A percentile compares a stretch with the other conserved stretches of the same genome.
Evolutionary conservation across 2,797 vertebrate species (phyloP).

Genomic region (Graptemys geographica): DNA sequence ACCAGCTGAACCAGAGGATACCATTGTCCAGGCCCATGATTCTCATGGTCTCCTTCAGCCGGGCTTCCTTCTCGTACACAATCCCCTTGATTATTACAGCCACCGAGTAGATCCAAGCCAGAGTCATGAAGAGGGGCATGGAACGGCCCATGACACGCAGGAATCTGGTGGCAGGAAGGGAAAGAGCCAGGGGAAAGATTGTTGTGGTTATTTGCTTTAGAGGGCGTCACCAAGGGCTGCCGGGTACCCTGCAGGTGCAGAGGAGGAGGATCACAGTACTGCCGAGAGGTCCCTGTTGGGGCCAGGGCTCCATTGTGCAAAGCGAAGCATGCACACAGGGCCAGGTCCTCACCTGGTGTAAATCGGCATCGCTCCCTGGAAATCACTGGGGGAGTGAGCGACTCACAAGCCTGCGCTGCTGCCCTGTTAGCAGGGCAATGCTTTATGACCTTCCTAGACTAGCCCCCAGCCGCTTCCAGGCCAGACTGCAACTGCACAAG

Average conservation of each 20-base stretch:
- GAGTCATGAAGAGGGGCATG: conserved; percentile 98
- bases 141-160: conserved; percentile 96
- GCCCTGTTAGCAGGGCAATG: background rate
- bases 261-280: background rate
- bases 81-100: conserved; percentile 98
- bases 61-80: conserved; percentile 97
- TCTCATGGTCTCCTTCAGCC: conserved; percentile 98
- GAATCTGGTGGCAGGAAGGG: conserved; percentile 83
- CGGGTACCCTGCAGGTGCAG: background rate
- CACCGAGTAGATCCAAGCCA: conserved; percentile 99
- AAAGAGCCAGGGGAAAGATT: background rate
- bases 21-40: conserved; percentile 97
- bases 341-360: background rate
- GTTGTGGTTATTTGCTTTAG: background rate
- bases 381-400: background rate
- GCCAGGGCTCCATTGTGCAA: background rate
- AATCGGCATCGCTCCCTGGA: background rate
- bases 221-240: background rate
- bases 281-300: background rate
- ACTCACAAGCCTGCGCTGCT: background rate
- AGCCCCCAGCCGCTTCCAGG: background rate
- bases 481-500: background rate
- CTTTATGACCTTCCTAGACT: background rate
- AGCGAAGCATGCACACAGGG: background rate
- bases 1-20: conserved; percentile 98